phyloP scores from a whole-genome alignment of 2,113 vertebrate genomes.

The Anolis carolinensis region DNA sequence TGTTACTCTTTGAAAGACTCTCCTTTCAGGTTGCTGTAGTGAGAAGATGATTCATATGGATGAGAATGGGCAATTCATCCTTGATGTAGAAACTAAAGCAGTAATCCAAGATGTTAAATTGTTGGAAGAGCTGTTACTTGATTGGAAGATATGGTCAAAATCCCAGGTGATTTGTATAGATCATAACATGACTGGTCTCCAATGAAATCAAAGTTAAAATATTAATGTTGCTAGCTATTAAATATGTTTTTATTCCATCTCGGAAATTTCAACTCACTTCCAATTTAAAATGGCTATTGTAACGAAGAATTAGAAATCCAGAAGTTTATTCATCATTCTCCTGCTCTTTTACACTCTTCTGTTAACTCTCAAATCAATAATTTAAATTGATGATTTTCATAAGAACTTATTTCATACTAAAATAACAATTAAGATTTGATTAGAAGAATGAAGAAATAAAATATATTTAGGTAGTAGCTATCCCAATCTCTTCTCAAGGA shows the following conservation, averaged over 20 bases:
- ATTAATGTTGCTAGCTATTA: neutral
- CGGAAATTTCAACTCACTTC: neutral
- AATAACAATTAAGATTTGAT: neutral
- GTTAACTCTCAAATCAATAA: neutral
- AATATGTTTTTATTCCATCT: constrained; percentile 4
- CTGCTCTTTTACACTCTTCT: neutral
- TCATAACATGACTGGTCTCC: neutral
- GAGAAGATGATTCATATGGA: constrained; percentile 81
- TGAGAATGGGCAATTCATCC: constrained; percentile 83
- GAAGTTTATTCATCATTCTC: neutral
- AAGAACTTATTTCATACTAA: neutral
- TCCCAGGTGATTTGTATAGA: constrained; percentile 77
- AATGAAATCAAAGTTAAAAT: neutral
- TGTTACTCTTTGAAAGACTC: constrained; percentile 76
- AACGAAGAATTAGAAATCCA: neutral
- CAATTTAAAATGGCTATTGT: neutral
- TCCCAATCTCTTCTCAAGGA: neutral
- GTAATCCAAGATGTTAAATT: constrained; percentile 91
- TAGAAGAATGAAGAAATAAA: neutral
- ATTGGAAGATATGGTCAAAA: constrained; percentile 98
- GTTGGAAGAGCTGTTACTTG: constrained; percentile 89
- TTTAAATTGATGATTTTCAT: neutral
- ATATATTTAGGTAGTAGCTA: no score
- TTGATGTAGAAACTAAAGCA: constrained; percentile 84
- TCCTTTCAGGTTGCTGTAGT: constrained; percentile 92